These are phyloP conservation scores for Labia minor DNA, from an alignment of 2,888 invertebrate species.

Conservation along the genomic window DNA sequence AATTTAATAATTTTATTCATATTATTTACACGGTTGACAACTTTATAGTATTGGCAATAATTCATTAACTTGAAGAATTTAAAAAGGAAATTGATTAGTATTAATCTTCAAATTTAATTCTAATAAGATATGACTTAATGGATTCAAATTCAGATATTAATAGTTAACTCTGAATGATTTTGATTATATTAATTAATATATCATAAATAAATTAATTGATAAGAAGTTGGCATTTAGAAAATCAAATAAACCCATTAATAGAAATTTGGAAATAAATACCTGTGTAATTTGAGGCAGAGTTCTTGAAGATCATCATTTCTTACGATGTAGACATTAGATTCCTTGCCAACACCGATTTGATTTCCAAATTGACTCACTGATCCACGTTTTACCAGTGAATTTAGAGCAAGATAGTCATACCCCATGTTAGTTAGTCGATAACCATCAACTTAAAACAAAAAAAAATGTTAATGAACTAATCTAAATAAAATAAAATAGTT, in stretches of 20 bases:
- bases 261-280: constrained; percentile 40
- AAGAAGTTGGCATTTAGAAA: no score
- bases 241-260: constrained; percentile 14
- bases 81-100: no score
- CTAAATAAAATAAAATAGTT: background rate
- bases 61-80: no score
- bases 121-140: no score
- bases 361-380: constrained; percentile 83
- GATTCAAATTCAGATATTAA: no score
- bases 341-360: constrained; percentile 98
- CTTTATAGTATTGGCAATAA: no score
- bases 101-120: no score
- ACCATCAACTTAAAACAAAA: constrained; percentile 67
- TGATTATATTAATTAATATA: no score
- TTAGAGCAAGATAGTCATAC: constrained; percentile 92
- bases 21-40: no score
- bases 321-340: constrained; percentile 91
- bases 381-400: constrained; percentile 68
- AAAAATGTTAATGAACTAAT: background rate
- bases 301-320: constrained; percentile 67
- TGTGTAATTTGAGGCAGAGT: constrained; percentile 82
- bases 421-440: constrained; percentile 91
- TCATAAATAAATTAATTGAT: no score
- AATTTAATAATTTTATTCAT: no score
- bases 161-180: background rate